Conservation (phyloP, 35 echinoderm and acorn worm species). For the Ophiothrix spiculata region DNA sequence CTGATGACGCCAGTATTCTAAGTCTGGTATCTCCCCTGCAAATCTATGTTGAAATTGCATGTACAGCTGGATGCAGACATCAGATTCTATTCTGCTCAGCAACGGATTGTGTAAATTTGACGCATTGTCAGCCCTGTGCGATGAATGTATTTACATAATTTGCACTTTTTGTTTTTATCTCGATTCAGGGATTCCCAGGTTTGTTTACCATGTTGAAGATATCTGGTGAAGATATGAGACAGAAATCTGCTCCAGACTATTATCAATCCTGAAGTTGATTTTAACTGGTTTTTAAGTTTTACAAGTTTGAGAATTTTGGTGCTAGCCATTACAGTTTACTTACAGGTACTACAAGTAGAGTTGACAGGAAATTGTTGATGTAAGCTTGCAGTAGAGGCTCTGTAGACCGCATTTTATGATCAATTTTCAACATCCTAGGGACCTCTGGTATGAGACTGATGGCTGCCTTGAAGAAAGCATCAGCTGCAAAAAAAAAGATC, state of each 20-base stretch:
- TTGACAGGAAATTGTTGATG: conserved; percentile 82
- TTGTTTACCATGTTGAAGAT: background rate
- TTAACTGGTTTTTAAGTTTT: too few species aligned
- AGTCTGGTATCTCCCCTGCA: too few species aligned
- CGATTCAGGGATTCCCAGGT: background rate
- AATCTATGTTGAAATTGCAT: too few species aligned
- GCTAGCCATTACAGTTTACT: conserved; percentile 20
- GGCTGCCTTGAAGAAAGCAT: conserved; percentile 98
- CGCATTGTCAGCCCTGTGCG: too few species aligned
- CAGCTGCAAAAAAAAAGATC: conserved; percentile 46
- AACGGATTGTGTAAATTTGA: too few species aligned
- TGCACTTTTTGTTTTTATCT: background rate
- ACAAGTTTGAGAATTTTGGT: too few species aligned
- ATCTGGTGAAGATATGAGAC: background rate
- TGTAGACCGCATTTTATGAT: conserved; percentile 75
- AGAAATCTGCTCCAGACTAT: background rate
- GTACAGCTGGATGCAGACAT: too few species aligned
- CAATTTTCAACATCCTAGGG: conserved; percentile 67
- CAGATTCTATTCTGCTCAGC: too few species aligned
- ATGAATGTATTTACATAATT: too few species aligned
- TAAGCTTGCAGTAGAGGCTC: conserved; percentile 72
- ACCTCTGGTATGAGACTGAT: conserved; percentile 89
- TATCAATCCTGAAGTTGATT: background rate
- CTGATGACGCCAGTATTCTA: too few species aligned
- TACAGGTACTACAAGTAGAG: conserved; percentile 78